Percentiles rank a stretch among this genome's conserved stretches.
Conservation (phyloP, 2,888 invertebrate genomes). For the Prenolepis imparis region DNA sequence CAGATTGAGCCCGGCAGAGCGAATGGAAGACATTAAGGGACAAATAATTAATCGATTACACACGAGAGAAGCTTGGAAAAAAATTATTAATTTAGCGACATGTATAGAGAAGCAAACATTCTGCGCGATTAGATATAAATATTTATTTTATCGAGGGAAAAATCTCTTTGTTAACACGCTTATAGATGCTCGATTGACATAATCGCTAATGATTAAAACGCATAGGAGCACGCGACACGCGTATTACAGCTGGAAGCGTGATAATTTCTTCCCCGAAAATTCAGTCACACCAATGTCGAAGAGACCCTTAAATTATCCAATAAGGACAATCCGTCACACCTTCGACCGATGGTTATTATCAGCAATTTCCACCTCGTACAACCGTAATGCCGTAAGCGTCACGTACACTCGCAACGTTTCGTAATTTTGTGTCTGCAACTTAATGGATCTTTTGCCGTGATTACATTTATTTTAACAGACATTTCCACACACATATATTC, state of each 20-base stretch:
- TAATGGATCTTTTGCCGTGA: constrained; percentile 17
- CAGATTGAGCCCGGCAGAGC: constrained; percentile 28
- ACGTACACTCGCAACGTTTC: constrained; percentile 18
- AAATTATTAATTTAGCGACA: neutral
- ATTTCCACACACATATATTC: neutral
- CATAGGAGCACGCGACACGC: constrained; percentile 66
- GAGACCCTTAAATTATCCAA: constrained; percentile 65
- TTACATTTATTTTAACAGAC: neutral
- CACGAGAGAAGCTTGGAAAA: neutral
- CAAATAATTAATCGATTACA: constrained; percentile 31
- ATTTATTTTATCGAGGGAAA: constrained; percentile 15
- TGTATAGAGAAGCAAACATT: neutral
- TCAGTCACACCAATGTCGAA: constrained; percentile 48
- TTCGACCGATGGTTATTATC: constrained; percentile 42
- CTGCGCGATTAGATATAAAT: neutral
- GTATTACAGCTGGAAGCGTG: constrained; percentile 48
- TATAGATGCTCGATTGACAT: constrained; percentile 48
- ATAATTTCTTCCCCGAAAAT: constrained; percentile 64
- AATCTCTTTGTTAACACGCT: neutral
- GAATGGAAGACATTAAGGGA: constrained; percentile 24
- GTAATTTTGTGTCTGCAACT: constrained; percentile 13
- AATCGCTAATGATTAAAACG: constrained; percentile 64
- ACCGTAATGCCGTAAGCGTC: neutral
- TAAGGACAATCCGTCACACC: constrained; percentile 47
- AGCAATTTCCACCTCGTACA: constrained; percentile 34